Evolutionary conservation across 1,140 invertebrate genomes (phyloP), one percentile per base, ranked within the genome.

Genomic region (Caerostris extrusa): DNA sequence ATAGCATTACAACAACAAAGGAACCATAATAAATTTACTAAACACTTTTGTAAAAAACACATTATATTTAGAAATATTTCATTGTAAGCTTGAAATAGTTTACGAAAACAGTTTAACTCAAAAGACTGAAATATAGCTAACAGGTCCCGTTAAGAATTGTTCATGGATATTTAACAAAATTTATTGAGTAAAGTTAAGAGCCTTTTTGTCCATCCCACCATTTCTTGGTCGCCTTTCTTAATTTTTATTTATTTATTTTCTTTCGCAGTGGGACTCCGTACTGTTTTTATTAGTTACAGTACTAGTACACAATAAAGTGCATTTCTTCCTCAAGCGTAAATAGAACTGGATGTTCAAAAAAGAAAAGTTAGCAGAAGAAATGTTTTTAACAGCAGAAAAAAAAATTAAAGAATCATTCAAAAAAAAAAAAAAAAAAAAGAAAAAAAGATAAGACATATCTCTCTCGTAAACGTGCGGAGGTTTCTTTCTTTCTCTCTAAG

Each of bases 151-250:
- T 14, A 90, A 71, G 55, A 90, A 61, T 60, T 50, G 50, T 61
- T 69, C 61, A 90, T 56, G 7, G 19, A 55, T 86, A 56, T 86
- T 86, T 86, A 86, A 86, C 87, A 50, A 69, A 90, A 90, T 90
- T 90, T 90, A 90, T 90, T 60, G 56, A 90, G 67, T 50, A 64
- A 71, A 69, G n/a, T 88, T 64, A 60, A 64, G 60, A 50, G 8
- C 56, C 87, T 50, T 67, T 71, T 90, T 69, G 34, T 69, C 87
- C 56, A 14, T 71, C 50, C 61, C 8, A 90, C 69, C 17, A 61
- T 50, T 57, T 57, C 87, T 88, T 34, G n/a, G 19, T 55, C 19
- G 17, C 12, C 14, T 83, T 57, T 19, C 58, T 64, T 85, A 57
- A 57, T 64, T 87, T 64, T 61, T 87, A 34, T 61, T 50, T 19